Evolutionary conservation across 1,140 invertebrate species (phyloP), one percentile per base, ranked within the genome.

Genomic region (Rhynchophorus ferrugineus): DNA sequence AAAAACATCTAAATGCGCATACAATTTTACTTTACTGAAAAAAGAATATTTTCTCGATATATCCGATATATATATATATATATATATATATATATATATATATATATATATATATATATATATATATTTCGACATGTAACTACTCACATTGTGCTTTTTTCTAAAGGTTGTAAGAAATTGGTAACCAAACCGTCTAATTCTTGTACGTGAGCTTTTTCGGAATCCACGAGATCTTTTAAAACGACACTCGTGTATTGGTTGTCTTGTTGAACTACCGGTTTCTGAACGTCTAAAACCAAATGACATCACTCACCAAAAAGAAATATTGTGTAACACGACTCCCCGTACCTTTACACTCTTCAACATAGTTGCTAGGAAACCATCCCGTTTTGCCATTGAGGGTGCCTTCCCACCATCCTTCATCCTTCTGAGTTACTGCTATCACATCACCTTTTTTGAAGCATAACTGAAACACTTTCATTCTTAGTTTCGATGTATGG

Each of bases 351-450:
- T 87, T 89, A 64, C 83, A 83, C 69, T 95, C 91, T 64, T 86
- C 89, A 14, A 96, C 92, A 80, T 96, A 98, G 73, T 97, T 95
- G 59, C 90, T 91, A 53, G 95, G 95, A 76, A 98, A 98, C 95
- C 95, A 98, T 59, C 94, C 95, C 55, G 94, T 96, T 69, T 90
- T 89, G 43, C 91, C 93, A 56, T 88, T 82, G 14, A 96, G 73
- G 2, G 93, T 97, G 11, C 94, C 95, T 75, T 98, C 95, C 95
- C 95, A 98, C 82, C 94, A 96, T 19, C 91, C 94, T 39, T 94
- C 95, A 68, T 97, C 85, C 63, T 92, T 87, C 45, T 78, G 75
- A 11, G 94, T 97, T 21, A 99, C 85, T 11, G 92, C 95, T 54
- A 99, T 97, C 39, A 97, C 78, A 73, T 98, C 95, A 41, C 94